phyloP scores from a whole-genome alignment of 2,888 invertebrate genomes.

The Ypsolopha sequella region DNA sequence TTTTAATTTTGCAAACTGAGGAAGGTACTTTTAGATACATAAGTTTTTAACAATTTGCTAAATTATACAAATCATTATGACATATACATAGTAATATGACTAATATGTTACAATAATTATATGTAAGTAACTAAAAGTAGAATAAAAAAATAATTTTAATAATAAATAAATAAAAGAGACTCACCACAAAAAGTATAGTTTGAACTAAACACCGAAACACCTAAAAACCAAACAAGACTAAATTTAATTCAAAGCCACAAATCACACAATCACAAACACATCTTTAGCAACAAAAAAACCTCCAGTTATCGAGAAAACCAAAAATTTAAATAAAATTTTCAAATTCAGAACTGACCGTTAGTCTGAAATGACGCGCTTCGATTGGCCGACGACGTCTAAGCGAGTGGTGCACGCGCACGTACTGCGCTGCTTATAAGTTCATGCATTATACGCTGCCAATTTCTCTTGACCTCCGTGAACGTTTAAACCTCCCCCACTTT shows the following conservation, averaged over 20 bases:
- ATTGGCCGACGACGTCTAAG: not conserved
- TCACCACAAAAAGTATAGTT: no score
- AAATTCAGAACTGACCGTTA: not conserved
- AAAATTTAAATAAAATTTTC: not conserved
- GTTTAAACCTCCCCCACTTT: not conserved
- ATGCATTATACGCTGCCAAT: not conserved
- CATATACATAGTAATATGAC: no score
- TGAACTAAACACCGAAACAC: no score
- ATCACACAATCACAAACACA: not conserved
- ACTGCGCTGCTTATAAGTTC: conserved; percentile 5
- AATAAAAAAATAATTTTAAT: no score
- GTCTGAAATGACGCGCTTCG: not conserved
- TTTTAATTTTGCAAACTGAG: no score
- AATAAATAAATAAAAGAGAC: no score
- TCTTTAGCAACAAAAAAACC: not conserved
- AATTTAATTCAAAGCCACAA: not conserved
- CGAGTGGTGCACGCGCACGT: conserved; percentile 3
- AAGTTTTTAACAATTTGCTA: no score
- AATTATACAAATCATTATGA: no score
- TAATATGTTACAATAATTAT: no score
- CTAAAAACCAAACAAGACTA: not conserved
- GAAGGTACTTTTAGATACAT: no score
- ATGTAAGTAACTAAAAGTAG: no score
- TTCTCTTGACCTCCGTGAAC: not conserved
- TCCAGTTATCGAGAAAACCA: not conserved